A percentile compares a stretch with the other conserved stretches of the same genome.
Conservation (phyloP, 2,888 invertebrate species). For the Epistrophe grossulariae region DNA sequence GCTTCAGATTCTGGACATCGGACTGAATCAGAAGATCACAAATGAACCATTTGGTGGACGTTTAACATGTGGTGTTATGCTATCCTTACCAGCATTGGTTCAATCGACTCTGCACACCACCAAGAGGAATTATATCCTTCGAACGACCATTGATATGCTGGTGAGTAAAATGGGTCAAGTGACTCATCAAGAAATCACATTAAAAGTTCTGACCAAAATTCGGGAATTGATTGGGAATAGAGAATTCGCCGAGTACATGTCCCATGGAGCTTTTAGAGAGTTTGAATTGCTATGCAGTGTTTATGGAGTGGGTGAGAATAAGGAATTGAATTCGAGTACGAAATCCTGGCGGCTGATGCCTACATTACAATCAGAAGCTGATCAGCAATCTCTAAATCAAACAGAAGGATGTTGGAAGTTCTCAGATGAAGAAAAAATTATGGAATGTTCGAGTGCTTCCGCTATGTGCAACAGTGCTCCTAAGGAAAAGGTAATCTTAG, state of each 20-base stretch:
- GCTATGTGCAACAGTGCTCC: conserved; percentile 59
- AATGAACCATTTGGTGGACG: conserved; percentile 86
- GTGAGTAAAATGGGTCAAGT: conserved; percentile 86
- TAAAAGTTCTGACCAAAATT: conserved; percentile 89
- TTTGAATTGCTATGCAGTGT: conserved; percentile 87
- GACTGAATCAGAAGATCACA: conserved; percentile 85
- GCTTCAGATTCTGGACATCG: conserved; percentile 87
- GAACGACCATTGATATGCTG: conserved; percentile 85
- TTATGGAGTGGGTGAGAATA: conserved; percentile 83
- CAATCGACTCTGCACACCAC: conserved; percentile 85
- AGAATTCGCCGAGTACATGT: conserved; percentile 87
- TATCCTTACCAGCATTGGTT: conserved; percentile 87
- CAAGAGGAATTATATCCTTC: conserved; percentile 84
- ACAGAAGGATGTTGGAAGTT: conserved; percentile 77
- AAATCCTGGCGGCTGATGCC: conserved; percentile 68
- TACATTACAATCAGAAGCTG: conserved; percentile 66
- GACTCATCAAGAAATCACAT: conserved; percentile 87
- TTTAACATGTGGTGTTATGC: conserved; percentile 87
- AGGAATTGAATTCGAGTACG: conserved; percentile 59
- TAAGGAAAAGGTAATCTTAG: conserved; percentile 89
- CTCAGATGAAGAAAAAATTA: conserved; percentile 76
- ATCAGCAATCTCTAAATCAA: conserved; percentile 42
- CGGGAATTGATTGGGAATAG: conserved; percentile 88
- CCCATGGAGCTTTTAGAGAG: conserved; percentile 85
- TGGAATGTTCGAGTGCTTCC: conserved; percentile 72